Conservation (phyloP, 2,113 vertebrate genomes). For the Nerophis ophidion region DNA sequence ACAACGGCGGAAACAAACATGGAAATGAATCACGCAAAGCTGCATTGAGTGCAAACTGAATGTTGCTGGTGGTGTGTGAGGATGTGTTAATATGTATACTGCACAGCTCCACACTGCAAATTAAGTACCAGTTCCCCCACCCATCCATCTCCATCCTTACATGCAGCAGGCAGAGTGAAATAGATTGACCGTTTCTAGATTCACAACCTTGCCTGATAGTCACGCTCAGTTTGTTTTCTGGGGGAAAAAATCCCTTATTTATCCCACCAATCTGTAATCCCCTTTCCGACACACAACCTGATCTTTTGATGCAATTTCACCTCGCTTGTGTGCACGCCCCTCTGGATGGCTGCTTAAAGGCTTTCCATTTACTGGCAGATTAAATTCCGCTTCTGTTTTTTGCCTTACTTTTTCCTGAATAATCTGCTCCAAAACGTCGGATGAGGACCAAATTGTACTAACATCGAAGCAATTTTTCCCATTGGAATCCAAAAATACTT, state of each 20-base stretch:
- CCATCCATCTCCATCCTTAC: constrained; percentile 48
- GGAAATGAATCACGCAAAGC: constrained; percentile 55
- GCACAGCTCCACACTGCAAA: constrained; percentile 38
- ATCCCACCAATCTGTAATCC: constrained; percentile 60
- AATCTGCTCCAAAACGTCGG: too few species aligned
- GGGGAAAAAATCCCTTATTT: constrained; percentile 51
- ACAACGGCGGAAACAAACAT: constrained; percentile 51
- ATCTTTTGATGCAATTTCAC: constrained; percentile 58
- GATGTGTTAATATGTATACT: constrained; percentile 47
- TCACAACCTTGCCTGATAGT: constrained; percentile 57
- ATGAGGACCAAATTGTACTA: too few species aligned
- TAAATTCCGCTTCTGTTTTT: constrained; percentile 62
- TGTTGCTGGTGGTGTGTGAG: constrained; percentile 21
- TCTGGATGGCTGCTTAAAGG: constrained; percentile 65
- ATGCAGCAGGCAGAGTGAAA: constrained; percentile 47
- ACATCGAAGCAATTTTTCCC: too few species aligned
- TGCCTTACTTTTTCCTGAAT: constrained; percentile 48
- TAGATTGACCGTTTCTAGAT: constrained; percentile 56
- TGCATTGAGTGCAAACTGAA: constrained; percentile 31
- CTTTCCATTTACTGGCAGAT: constrained; percentile 67
- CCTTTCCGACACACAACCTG: constrained; percentile 51
- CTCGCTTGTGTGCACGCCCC: constrained; percentile 42
- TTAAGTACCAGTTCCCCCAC: constrained; percentile 41
- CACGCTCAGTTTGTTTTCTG: constrained; percentile 43
- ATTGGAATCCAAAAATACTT: too few species aligned